Conservation (phyloP, 2,888 invertebrate genomes). For the Ectemnius cavifrons region DNA sequence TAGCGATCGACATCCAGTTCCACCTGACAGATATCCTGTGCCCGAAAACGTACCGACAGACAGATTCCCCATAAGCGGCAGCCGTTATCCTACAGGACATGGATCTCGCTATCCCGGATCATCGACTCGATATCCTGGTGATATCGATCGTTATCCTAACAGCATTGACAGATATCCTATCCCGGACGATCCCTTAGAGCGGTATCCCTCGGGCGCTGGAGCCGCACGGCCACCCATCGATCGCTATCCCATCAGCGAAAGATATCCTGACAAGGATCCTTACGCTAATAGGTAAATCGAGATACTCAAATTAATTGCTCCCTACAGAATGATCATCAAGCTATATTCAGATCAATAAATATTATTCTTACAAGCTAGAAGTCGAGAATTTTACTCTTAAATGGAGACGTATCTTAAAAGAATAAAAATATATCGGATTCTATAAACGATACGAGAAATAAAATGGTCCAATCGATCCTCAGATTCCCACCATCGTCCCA, state of each 20-base stretch:
- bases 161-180: conserved; percentile 78
- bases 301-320: not conserved
- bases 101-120: conserved; percentile 77
- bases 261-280: conserved; percentile 73
- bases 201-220: conserved; percentile 68
- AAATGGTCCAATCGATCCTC: not conserved
- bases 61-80: conserved; percentile 78
- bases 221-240: conserved; percentile 77
- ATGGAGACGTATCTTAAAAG: no score
- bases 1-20: conserved; percentile 80
- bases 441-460: not conserved
- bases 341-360: no score
- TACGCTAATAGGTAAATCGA: conserved; percentile 67
- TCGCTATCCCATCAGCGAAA: conserved; percentile 79
- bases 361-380: no score
- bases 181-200: conserved; percentile 68
- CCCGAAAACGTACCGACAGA: conserved; percentile 61
- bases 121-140: conserved; percentile 78
- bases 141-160: conserved; percentile 72
- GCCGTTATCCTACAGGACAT: conserved; percentile 76
- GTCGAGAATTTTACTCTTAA: no score
- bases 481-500: conserved; percentile 47
- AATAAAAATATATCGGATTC: not conserved
- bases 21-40: conserved; percentile 70
- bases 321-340: no score